These are phyloP conservation scores for Calyptommatus sinebrachiatus DNA, from an alignment of 2,113 vertebrate species.

Conservation along the genomic window DNA sequence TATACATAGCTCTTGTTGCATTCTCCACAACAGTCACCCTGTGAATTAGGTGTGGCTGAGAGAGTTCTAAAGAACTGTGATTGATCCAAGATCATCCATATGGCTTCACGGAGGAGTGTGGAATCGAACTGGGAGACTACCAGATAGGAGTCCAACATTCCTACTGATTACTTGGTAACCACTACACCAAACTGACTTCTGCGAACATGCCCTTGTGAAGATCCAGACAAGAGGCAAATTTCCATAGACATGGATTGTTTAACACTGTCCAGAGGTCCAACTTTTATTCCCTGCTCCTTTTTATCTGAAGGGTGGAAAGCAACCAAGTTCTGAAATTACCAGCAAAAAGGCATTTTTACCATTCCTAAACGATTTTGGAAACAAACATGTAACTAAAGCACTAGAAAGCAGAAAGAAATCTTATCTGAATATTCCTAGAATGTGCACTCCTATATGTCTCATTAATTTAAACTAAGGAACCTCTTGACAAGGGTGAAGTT, in stretches of 20 bases:
- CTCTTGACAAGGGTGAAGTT: no score
- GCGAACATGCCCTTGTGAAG: constrained; percentile 25
- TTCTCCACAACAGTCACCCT: no score
- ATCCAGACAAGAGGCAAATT: background rate
- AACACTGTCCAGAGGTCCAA: constrained; percentile 43
- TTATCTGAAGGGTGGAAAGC: constrained; percentile 35
- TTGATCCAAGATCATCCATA: no score
- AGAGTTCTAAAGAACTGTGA: no score
- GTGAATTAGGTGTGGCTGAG: no score
- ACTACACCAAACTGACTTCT: no score
- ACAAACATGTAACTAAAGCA: background rate
- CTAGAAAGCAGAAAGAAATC: background rate
- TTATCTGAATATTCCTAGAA: background rate
- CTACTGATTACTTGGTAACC: no score
- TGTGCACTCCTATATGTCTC: background rate
- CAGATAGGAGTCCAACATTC: no score
- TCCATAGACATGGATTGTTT: constrained; percentile 26
- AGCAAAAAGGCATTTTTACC: accelerated
- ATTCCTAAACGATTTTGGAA: background rate
- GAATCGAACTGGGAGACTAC: no score
- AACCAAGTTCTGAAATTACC: constrained; percentile 46
- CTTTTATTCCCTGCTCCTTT: constrained; percentile 30
- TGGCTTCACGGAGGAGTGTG: no score
- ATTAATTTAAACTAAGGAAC: no score
- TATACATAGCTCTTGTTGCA: no score